Conservation (phyloP, 2,113 vertebrate genomes). For the Lamprologus speciosus region DNA sequence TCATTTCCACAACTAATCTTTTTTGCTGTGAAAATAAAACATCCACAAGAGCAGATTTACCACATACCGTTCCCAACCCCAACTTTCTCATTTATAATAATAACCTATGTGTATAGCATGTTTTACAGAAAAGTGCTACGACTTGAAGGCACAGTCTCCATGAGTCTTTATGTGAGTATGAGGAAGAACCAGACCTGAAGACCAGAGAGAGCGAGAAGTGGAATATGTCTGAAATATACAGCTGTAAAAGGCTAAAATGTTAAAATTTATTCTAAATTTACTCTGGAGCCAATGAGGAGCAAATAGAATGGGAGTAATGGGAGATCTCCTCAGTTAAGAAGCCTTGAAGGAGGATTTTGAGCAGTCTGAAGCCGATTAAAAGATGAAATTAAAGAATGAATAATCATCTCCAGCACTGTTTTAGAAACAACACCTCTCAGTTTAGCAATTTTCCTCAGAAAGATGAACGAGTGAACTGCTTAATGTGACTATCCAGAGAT, state of each 20-base stretch:
- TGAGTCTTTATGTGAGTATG: neutral
- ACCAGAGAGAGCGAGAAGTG: neutral
- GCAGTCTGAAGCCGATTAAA: neutral
- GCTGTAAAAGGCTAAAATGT: neutral
- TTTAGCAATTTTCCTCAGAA: neutral
- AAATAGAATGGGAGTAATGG: neutral
- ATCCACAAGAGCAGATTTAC: neutral
- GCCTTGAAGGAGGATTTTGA: neutral
- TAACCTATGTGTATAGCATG: neutral
- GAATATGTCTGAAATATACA: neutral
- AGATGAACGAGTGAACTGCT: neutral
- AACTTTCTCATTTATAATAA: neutral
- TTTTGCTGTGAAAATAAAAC: neutral
- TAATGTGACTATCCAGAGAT: neutral
- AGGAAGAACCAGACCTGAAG: neutral
- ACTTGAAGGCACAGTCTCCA: neutral
- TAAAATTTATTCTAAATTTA: neutral
- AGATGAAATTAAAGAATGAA: neutral
- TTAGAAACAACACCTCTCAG: neutral
- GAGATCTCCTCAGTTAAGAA: neutral
- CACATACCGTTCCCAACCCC: neutral
- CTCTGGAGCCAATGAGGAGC: neutral
- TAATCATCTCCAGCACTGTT: neutral
- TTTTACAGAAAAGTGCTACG: neutral
- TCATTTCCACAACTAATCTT: neutral